Base-by-base conservation (phyloP, 2,113 vertebrate genomes). In the Emberiza fucata region DNA sequence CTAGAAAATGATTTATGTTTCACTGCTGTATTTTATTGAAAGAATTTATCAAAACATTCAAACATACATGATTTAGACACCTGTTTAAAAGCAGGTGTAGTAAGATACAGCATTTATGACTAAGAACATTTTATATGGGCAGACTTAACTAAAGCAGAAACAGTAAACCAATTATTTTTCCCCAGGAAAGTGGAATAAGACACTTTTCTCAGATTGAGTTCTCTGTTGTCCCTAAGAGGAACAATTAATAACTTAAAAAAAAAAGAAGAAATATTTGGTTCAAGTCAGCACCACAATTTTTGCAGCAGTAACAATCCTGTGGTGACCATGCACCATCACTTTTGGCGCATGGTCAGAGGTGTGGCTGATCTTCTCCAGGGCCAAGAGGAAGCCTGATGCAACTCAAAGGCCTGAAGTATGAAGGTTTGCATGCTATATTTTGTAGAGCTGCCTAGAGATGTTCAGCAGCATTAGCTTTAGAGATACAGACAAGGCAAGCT, bases 1-100 rank as follows among this genome's bases (percentile, higher is more conserved):
- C 25, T 76, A 5, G 15, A 78, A 78, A 70, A 95, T 33, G 2
- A 29, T 63, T 70, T 73, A 5, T 70, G 9, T 77, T 91, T 94
- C 16, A 64, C 20, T 57, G 35, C 60, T 78, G 21, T n/a, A 71
- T 59, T 97, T 92, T 96, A 95, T 77, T 93, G 16, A 80, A 94
- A 86, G 25, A 80, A 45, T 35, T 82, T 88, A 77, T 72, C 33
- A 86, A 90, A 94, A 89, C 11, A 63, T 57, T 90, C 7, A 70
- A 48, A 47, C 17, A 47, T 31, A 11, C 16, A 35, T 77, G 66
- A 66, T 70, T 93, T 45, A 65, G 65, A 79, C 61, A 91, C 54
- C 28, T 85, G 15, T 47, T 57, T 91, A 64, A 72, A 80, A 69
- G 42, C 9, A 82, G 14, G 2, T 25, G 12, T 24, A 86, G 27